Evolutionary conservation across 2,888 invertebrate species (phyloP).

Genomic region (Stenodera caucasica): DNA sequence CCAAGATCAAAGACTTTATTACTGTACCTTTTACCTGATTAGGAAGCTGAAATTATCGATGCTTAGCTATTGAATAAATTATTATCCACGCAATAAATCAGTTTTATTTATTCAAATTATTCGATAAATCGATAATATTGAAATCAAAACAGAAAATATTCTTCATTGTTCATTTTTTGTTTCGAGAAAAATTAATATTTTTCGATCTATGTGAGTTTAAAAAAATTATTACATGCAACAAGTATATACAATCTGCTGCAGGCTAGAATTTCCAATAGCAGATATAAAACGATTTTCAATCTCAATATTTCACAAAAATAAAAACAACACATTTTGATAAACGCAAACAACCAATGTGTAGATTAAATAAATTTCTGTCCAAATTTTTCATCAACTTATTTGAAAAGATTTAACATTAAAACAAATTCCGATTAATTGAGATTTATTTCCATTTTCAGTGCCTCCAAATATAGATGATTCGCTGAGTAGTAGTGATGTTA

Average conservation of each 20-base stretch:
- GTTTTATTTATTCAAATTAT: neutral
- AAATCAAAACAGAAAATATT: too few species aligned
- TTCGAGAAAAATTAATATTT: too few species aligned
- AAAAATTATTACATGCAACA: constrained; percentile 13
- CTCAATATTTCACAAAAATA: constrained; percentile 4
- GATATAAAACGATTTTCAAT: constrained; percentile 1
- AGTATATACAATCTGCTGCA: neutral
- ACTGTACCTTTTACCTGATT: constrained; percentile 43
- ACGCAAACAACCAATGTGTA: neutral
- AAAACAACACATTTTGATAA: neutral
- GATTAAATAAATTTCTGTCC: neutral
- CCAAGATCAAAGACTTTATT: constrained; percentile 45
- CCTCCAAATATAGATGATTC: constrained; percentile 92
- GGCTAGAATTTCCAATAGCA: neutral
- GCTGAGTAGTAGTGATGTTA: constrained; percentile 87
- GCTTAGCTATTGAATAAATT: constrained; percentile 35
- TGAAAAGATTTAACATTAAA: too few species aligned
- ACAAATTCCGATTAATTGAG: neutral
- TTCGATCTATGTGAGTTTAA: neutral
- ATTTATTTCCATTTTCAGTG: constrained; percentile 61
- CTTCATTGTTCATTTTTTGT: too few species aligned
- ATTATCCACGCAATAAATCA: constrained; percentile 11
- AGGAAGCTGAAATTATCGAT: constrained; percentile 41
- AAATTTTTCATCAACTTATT: neutral
- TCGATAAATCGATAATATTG: too few species aligned